phyloP scores from a whole-genome alignment of 2,113 vertebrate species.

The Phaetusa simplex region DNA sequence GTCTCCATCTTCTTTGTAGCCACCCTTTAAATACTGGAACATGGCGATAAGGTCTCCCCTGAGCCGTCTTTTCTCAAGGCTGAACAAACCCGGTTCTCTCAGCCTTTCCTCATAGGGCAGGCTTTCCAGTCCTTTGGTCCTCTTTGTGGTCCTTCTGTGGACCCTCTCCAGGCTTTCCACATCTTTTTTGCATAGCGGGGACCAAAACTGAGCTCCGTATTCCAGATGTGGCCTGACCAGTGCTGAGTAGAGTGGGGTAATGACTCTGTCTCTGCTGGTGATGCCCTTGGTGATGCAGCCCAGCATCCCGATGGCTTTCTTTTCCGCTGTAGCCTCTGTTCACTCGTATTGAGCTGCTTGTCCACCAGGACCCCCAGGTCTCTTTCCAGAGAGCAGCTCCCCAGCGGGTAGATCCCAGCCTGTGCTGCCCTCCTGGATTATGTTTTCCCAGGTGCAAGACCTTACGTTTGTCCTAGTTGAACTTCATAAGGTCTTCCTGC shows the following conservation, averaged over 20 bases:
- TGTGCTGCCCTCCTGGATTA: background rate
- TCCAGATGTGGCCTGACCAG: background rate
- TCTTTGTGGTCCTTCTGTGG: background rate
- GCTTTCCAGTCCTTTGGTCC: background rate
- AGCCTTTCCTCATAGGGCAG: background rate
- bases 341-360: background rate
- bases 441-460: background rate
- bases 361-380: background rate
- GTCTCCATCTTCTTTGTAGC: background rate
- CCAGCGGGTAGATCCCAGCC: background rate
- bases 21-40: background rate
- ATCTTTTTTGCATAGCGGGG: background rate
- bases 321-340: background rate
- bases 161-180: background rate
- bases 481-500: background rate
- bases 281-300: background rate
- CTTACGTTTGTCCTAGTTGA: background rate
- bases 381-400: background rate
- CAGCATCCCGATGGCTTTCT: background rate
- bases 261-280: background rate
- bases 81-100: background rate
- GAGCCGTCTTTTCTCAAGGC: background rate
- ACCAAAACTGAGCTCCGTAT: background rate
- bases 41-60: background rate
- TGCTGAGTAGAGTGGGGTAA: background rate